A percentile compares a stretch with the other conserved stretches of the same genome.
Evolutionary conservation across 2,888 invertebrate species (phyloP).

Genomic region (Hanleya hanleyi): DNA sequence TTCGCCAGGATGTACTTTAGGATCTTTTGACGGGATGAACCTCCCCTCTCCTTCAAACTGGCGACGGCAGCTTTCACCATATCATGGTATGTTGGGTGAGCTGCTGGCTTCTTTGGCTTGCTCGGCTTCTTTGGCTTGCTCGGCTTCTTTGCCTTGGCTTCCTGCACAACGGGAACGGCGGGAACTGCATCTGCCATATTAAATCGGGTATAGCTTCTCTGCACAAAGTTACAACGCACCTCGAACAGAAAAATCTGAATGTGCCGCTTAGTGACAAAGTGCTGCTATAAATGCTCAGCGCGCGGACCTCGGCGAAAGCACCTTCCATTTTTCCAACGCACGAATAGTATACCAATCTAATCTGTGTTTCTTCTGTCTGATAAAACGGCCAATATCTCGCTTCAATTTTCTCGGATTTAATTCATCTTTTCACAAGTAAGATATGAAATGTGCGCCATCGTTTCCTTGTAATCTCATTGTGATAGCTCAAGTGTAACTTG

Average conservation of each 20-base stretch:
- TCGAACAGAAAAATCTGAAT: too few species aligned
- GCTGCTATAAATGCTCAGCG: background rate
- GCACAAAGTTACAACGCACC: background rate
- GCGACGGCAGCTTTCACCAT: constrained; percentile 74
- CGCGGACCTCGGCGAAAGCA: background rate
- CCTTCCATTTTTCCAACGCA: too few species aligned
- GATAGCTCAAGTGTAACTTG: too few species aligned
- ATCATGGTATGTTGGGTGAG: constrained; percentile 71
- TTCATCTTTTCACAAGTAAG: too few species aligned
- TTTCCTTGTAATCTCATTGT: too few species aligned
- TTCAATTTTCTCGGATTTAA: too few species aligned
- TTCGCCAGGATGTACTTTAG: constrained; percentile 73
- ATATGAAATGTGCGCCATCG: too few species aligned
- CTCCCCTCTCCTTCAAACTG: constrained; percentile 72
- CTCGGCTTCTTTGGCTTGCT: constrained; percentile 43
- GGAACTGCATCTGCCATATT: background rate
- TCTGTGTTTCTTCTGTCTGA: too few species aligned
- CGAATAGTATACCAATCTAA: too few species aligned
- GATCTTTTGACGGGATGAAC: constrained; percentile 75
- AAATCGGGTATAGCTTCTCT: too few species aligned
- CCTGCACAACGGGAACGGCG: constrained; percentile 13
- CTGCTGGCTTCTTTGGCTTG: constrained; percentile 62
- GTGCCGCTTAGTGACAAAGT: background rate
- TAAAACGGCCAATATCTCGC: too few species aligned
- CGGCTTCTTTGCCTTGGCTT: too few species aligned